Conservation (phyloP, 2,797 vertebrate genomes). For the Parauchenoglanis ngamensis region DNA sequence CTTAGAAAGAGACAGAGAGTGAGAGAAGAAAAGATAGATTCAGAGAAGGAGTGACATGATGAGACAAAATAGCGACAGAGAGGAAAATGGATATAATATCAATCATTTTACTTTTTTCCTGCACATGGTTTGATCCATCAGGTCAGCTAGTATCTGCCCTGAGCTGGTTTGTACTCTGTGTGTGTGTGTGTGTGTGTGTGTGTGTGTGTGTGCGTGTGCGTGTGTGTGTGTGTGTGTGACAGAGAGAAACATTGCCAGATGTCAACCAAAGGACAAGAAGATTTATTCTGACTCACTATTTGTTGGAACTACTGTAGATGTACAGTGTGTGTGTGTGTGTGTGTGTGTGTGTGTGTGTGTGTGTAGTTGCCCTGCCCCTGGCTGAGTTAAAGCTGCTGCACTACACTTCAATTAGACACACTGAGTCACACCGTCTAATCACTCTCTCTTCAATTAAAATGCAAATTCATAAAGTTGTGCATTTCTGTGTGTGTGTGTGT, state of each 20-base stretch:
- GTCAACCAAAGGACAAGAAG: not conserved
- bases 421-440: conserved; percentile 2
- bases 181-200: conserved; percentile 9
- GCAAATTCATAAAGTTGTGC: conserved; percentile 13
- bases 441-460: conserved; percentile 22
- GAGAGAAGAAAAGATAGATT: not conserved
- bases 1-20: conserved; percentile 46
- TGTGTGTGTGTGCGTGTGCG: conserved; percentile 2
- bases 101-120: not conserved
- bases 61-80: not conserved
- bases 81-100: not conserved
- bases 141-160: not conserved
- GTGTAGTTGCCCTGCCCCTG: not conserved
- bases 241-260: not conserved
- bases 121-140: not conserved
- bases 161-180: not conserved
- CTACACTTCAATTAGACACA: conserved; percentile 20
- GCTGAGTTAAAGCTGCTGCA: conserved; percentile 3
- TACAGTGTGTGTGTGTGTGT: conserved; percentile 9
- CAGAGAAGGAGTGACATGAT: not conserved
- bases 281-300: not conserved
- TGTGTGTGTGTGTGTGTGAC: not conserved
- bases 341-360: conserved; percentile 15
- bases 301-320: not conserved
- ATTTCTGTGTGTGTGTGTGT: conserved; percentile 15